Evolutionary conservation across 2,888 invertebrate genomes (phyloP), one percentile per base, ranked within the genome.

Genomic region (Polylopha cassiicola): DNA sequence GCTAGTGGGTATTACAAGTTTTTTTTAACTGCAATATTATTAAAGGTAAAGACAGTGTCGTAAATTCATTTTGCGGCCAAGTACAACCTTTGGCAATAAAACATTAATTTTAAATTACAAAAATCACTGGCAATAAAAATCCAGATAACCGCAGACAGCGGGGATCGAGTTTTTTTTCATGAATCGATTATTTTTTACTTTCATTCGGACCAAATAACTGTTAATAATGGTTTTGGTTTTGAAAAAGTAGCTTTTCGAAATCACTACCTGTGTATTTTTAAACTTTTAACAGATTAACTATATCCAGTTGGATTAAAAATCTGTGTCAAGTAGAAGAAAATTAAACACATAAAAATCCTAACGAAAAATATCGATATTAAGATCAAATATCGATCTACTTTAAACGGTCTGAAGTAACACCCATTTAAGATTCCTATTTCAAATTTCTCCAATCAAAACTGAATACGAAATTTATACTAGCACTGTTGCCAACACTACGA

Each of bases 121-220:
- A 61, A 59, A 56, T 53, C 61, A 60, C 50, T 59, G 52, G 58
- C 64, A 64, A 53, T 53, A 64, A 61, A 61, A 61, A 54, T 51
- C 48, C 47, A 47, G 44, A 54, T 50, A 65, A 76, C 76, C 75
- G 67, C 76, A 75, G 61, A 68, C 63, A 52, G 69, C 59, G 61
- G 65, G 58, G 55, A 47, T 58, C 61, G n/a, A n/a, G n/a, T n/a
- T 69, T 70, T 74, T 69, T 69, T 63, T 59, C 61, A 61, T 58
- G 62, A 64, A 37, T 34, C 10, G 33, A 10, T 39, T 63, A 47
- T 61, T 66, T 58, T 64, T 64, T 46, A 61, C 48, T 61, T 63
- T 66, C 59, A 65, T 68, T 65, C 64, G 64, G 54, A 61, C 58
- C 56, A 58, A 49, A 47, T 47, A 41, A 47, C 43, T 37, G 43